A percentile compares a stretch with the other conserved stretches of the same genome.
phyloP scores from a whole-genome alignment of 2,888 invertebrate genomes.

The Ophion costatus region DNA sequence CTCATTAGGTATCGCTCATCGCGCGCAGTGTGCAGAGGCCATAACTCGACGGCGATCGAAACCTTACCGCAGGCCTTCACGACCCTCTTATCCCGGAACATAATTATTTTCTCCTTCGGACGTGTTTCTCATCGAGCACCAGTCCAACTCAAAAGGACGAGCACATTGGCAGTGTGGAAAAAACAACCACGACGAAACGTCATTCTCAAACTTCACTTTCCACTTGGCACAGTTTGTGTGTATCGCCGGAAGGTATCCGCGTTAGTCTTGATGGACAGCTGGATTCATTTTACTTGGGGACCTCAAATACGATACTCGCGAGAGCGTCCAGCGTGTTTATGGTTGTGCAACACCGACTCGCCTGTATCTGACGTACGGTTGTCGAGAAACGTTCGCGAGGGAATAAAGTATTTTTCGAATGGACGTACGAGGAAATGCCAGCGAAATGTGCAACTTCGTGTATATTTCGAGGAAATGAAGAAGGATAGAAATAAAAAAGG shows the following conservation, averaged over 20 bases:
- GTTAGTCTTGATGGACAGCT: background rate
- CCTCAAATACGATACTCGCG: background rate
- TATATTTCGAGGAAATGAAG: background rate
- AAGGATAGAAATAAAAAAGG: background rate
- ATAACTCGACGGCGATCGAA: too few relatives aligned
- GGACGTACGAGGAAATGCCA: conserved; percentile 25
- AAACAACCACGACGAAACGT: background rate
- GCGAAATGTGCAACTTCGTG: conserved; percentile 14
- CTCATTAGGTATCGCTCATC: background rate
- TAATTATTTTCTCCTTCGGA: background rate
- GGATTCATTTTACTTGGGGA: background rate
- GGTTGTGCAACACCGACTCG: background rate
- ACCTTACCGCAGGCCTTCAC: background rate
- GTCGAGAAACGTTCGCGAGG: conserved; percentile 17
- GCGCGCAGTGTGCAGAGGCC: background rate
- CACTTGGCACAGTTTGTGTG: background rate
- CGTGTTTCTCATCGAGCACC: too few relatives aligned
- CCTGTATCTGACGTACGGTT: conserved; percentile 30
- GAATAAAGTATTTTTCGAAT: conserved; percentile 46
- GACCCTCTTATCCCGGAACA: background rate
- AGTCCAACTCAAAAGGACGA: background rate
- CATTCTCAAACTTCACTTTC: background rate
- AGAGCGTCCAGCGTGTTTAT: background rate
- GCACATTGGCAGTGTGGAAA: background rate
- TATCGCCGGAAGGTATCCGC: background rate